These are phyloP conservation scores for Melinaea menophilus DNA, from an alignment of 2,888 invertebrate genomes.

Conservation along the genomic window DNA sequence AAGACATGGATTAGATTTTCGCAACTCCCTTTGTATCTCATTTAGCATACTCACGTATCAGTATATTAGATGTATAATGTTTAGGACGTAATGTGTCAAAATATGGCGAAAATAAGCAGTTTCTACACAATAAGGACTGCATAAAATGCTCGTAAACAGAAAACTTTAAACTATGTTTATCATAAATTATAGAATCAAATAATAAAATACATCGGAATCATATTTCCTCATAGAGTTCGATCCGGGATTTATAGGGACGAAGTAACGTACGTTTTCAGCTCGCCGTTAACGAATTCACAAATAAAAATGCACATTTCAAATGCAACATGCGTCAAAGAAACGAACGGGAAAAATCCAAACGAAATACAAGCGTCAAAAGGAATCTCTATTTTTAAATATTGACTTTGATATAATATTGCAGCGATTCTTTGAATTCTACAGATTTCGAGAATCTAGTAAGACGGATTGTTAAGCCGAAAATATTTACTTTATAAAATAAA, in stretches of 20 bases:
- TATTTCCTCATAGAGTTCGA: constrained; percentile 20
- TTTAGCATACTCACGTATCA: not conserved
- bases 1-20: constrained; percentile 9
- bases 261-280: constrained; percentile 11
- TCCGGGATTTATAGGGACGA: constrained; percentile 15
- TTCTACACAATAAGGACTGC: no score
- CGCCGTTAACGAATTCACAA: constrained; percentile 27
- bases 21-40: constrained; percentile 2
- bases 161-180: no score
- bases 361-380: constrained; percentile 13
- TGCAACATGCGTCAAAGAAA: constrained; percentile 27
- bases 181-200: no score
- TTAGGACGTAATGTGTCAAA: no score
- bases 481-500: not conserved
- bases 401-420: constrained; percentile 3
- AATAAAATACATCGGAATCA: constrained; percentile 7
- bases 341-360: constrained; percentile 10
- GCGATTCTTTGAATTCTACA: not conserved
- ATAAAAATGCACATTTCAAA: constrained; percentile 30
- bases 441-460: not conserved
- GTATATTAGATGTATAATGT: not conserved
- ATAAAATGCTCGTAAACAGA: no score
- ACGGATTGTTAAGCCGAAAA: not conserved
- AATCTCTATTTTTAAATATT: constrained; percentile 14
- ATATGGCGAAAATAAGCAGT: no score